These are phyloP conservation scores for Pontoporia blainvillei DNA, from an alignment of 2,113 vertebrate genomes.

Conservation along the genomic window DNA sequence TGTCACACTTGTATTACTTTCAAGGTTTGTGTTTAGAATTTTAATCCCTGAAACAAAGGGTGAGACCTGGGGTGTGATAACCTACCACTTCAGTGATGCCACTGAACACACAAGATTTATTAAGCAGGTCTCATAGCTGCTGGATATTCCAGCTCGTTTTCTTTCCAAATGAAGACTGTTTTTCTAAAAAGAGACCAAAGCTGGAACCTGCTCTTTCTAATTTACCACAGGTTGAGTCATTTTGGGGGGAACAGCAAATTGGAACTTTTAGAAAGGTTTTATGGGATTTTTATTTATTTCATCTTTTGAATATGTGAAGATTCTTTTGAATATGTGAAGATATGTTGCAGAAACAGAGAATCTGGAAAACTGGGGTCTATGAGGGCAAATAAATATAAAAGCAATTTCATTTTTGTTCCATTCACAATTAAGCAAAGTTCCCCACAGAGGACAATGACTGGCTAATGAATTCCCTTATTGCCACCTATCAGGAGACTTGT, in stretches of 20 bases:
- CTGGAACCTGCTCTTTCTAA: background rate
- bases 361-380: background rate
- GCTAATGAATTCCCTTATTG: background rate
- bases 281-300: slow-evolving; percentile 13
- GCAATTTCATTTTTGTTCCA: background rate
- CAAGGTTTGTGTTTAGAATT: background rate
- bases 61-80: background rate
- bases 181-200: background rate
- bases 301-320: background rate
- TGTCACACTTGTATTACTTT: background rate
- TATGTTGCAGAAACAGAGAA: slow-evolving; percentile 12
- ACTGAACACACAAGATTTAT: background rate
- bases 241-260: background rate
- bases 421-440: slow-evolving; percentile 5
- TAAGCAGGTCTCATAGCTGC: background rate
- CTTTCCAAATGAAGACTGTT: background rate
- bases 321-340: background rate
- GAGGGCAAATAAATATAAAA: background rate
- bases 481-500: background rate
- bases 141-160: background rate
- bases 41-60: background rate
- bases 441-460: background rate
- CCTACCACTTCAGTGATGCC: background rate
- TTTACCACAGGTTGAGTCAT: background rate
- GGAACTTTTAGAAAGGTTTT: background rate